A percentile compares a stretch with the other conserved stretches of the same genome.
Conservation (phyloP, 2,888 invertebrate genomes). For the Habrosyne pyritoides region DNA sequence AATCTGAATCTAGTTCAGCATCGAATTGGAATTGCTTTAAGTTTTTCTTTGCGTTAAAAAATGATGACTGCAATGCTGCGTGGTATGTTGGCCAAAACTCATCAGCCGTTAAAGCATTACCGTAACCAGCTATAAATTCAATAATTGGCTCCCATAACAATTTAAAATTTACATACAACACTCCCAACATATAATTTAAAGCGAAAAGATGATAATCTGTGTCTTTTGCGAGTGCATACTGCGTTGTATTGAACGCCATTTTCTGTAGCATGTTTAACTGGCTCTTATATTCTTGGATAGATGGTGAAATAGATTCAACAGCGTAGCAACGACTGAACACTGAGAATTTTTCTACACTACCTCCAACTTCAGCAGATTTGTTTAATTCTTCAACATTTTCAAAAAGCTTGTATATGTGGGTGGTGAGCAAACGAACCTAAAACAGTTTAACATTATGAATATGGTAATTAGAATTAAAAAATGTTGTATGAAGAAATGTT, state of each 20-base stretch:
- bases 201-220: conserved; percentile 86
- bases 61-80: conserved; percentile 81
- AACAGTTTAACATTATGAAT: conserved; percentile 26
- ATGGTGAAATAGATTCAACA: conserved; percentile 88
- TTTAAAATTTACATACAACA: conserved; percentile 93
- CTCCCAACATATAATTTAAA: conserved; percentile 91
- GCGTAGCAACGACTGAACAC: conserved; percentile 87
- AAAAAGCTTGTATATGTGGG: conserved; percentile 89
- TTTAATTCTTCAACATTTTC: conserved; percentile 80
- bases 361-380: conserved; percentile 56
- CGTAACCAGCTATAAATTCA: conserved; percentile 89
- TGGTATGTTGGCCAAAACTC: conserved; percentile 90
- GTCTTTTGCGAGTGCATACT: conserved; percentile 81
- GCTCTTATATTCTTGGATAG: conserved; percentile 91
- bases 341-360: conserved; percentile 71
- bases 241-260: conserved; percentile 85
- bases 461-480: neutral
- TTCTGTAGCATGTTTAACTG: conserved; percentile 89
- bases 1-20: conserved; percentile 59
- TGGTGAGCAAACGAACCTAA: conserved; percentile 87
- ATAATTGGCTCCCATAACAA: conserved; percentile 93
- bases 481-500: neutral
- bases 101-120: conserved; percentile 82
- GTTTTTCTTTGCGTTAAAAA: conserved; percentile 70
- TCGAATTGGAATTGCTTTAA: conserved; percentile 60